Evolutionary conservation across 2,113 vertebrate species (phyloP).

Genomic region (Athene cunicularia): DNA sequence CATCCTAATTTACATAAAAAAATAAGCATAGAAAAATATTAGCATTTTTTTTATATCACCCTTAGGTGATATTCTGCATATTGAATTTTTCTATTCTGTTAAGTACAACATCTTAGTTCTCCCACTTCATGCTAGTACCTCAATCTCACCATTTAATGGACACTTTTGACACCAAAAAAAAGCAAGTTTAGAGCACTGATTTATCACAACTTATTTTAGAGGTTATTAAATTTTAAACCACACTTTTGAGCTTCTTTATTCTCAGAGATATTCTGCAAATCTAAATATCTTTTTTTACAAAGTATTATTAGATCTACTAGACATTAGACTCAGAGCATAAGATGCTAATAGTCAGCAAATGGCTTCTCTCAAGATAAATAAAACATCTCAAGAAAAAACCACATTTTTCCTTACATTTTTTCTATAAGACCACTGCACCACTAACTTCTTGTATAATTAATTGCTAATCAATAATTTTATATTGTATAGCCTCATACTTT

Average conservation of each 20-base stretch:
- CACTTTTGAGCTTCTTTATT: background rate
- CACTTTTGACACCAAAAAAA: background rate
- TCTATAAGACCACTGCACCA: background rate
- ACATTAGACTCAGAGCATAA: background rate
- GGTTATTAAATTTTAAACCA: background rate
- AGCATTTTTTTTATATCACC: too few species aligned
- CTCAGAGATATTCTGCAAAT: background rate
- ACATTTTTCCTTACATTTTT: background rate
- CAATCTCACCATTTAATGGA: background rate
- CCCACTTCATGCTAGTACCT: background rate
- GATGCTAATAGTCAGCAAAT: background rate
- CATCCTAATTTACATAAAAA: conserved; percentile 73
- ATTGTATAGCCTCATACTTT: background rate
- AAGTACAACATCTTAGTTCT: background rate
- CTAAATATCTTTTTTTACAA: background rate
- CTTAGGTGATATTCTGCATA: background rate
- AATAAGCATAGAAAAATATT: background rate
- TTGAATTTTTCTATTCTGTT: background rate
- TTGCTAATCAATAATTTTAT: background rate
- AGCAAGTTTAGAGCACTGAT: background rate
- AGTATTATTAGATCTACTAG: background rate
- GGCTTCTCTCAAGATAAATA: background rate
- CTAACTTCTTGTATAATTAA: background rate
- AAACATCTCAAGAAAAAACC: background rate
- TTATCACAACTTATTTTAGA: background rate